Evolutionary conservation across 2,797 vertebrate species (phyloP), one percentile per base, ranked within the genome.

Genomic region (Naso thynnoides): DNA sequence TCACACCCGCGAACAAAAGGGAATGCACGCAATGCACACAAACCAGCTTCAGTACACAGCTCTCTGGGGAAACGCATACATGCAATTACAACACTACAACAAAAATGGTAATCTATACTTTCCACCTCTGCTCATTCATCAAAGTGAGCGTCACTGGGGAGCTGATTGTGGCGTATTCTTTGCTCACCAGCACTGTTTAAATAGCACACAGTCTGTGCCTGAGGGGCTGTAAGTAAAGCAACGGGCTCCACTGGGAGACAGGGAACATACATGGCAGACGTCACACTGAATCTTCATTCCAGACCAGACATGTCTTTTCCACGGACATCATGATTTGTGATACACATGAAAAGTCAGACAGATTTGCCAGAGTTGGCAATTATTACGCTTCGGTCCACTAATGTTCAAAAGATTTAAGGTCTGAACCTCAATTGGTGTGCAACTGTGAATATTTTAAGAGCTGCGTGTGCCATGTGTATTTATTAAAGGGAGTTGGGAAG

Each of bases 51-150:
- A 48, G 49, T 18, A 18, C 55, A 38, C 72, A 73, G 14, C 45
- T 45, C 76, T 61, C 29, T 10, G 4, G 67, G 63, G 49, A 81
- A 83, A 81, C 78, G 19, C 78, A 77, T 75, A 64, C 54, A 65
- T 81, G 64, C 73, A 64, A 57, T 84, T 81, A 68, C n/a, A 29
- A 80, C 42, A 38, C 52, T 52, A 31, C 68, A 67, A 86, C 73
- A 75, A 67, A 86, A 87, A 85, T 73, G 73, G 70, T 79, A 88
- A 88, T 91, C 84, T 79, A 87, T 87, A 84, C 76, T 71, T 71
- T 79, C 61, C 68, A 80, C 73, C 55, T 80, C 68, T 57, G 73
- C 81, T 82, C 85, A 85, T 91, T 88, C 83, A 91, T 91, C 84
- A 87, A 86, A 86, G 82, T 65, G 74, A 73, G 78, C 70, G 78